Percentiles rank a stretch among this genome's conserved stretches.
These are phyloP conservation scores for Plebejus argus DNA, from an alignment of 2,888 invertebrate genomes.

Conservation along the genomic window DNA sequence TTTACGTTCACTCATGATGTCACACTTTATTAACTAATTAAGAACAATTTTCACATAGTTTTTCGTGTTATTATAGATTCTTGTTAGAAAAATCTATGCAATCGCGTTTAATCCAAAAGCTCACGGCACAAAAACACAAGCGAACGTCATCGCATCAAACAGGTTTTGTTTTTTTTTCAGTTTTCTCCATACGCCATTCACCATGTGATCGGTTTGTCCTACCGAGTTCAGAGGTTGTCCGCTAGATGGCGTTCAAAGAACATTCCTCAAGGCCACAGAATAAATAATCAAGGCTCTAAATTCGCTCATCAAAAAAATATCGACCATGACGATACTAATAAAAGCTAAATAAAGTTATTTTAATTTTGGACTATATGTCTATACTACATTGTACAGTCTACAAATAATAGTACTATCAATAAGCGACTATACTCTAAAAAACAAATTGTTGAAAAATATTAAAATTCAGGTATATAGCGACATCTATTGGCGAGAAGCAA, in stretches of 20 bases:
- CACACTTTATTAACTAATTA: background rate
- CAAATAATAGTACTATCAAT: too few species aligned
- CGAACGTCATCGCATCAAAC: slow-evolving; percentile 70
- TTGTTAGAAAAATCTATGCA: slow-evolving; percentile 36
- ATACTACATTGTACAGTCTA: too few species aligned
- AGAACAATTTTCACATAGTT: slow-evolving; percentile 9
- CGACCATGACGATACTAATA: too few species aligned
- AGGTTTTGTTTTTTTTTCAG: slow-evolving; percentile 72
- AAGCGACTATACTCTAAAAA: too few species aligned
- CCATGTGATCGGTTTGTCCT: slow-evolving; percentile 61
- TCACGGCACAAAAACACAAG: slow-evolving; percentile 67
- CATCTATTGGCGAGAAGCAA: background rate
- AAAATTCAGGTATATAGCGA: background rate
- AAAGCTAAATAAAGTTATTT: too few species aligned
- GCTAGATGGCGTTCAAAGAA: slow-evolving; percentile 56
- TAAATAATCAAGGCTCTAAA: background rate
- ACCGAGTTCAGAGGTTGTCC: slow-evolving; percentile 47
- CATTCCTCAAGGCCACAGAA: background rate
- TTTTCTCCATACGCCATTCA: slow-evolving; percentile 51
- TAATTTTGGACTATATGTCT: too few species aligned
- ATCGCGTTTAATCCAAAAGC: slow-evolving; percentile 49
- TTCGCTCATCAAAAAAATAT: background rate
- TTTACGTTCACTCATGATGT: background rate
- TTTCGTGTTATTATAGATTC: background rate
- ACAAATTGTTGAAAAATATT: too few species aligned